Conservation (phyloP, 2,797 vertebrate genomes). For the Potorous gilbertii region DNA sequence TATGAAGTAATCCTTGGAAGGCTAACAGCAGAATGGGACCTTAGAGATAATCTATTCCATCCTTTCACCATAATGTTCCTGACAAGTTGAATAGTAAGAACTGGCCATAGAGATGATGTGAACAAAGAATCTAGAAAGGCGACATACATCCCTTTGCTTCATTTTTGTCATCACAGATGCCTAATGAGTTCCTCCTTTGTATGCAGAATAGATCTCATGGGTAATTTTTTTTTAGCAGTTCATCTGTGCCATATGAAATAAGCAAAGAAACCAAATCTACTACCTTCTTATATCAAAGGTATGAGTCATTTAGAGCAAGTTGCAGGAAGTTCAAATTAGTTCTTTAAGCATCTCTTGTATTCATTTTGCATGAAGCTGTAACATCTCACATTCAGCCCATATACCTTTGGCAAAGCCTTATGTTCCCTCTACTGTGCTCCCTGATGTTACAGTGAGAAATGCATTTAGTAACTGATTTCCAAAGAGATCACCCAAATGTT, state of each 20-base stretch:
- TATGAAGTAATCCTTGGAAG: background rate
- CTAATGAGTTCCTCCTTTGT: background rate
- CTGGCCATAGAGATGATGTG: background rate
- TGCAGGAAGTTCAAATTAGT: constrained; percentile 10
- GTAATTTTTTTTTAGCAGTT: background rate
- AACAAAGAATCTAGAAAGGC: background rate
- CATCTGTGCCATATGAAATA: background rate
- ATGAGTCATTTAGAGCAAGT: background rate
- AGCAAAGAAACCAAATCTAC: background rate
- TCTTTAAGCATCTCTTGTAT: constrained; percentile 4
- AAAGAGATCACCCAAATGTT: background rate
- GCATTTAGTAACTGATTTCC: background rate
- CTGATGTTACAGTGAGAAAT: background rate
- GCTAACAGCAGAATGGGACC: background rate
- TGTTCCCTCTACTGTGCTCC: background rate
- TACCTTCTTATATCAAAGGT: background rate
- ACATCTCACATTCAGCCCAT: background rate
- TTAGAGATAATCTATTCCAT: background rate
- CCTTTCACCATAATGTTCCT: background rate
- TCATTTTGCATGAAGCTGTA: background rate
- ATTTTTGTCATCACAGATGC: background rate
- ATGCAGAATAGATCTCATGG: background rate
- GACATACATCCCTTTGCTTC: background rate
- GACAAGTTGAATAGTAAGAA: background rate
- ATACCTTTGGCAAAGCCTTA: background rate